phyloP scores from a whole-genome alignment of 1,140 invertebrate species.

The Armadillidium nasatum region DNA sequence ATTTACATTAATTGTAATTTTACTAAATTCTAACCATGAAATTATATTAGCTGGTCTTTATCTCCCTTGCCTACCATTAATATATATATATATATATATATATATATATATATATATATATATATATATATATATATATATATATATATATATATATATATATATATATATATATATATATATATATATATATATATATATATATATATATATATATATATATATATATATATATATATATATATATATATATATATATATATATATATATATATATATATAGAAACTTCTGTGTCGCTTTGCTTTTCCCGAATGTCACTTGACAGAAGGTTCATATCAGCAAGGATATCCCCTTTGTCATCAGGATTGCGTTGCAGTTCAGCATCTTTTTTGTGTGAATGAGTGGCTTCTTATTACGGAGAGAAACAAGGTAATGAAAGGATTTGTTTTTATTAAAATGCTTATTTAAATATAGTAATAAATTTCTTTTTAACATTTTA shows the following conservation, averaged over 20 bases:
- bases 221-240: too few relatives aligned
- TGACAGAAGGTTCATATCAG: conserved; percentile 54
- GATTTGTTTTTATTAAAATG: too few relatives aligned
- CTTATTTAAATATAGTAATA: not conserved
- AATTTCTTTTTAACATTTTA: not conserved
- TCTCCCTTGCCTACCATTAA: too few relatives aligned
- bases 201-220: too few relatives aligned
- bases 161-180: not conserved
- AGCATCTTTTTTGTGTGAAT: conserved; percentile 82
- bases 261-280: not conserved
- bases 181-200: not conserved
- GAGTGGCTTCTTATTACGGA: conserved; percentile 87
- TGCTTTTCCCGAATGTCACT: conserved; percentile 80
- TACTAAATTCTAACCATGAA: too few relatives aligned
- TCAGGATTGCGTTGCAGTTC: conserved; percentile 86
- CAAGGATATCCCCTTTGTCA: conserved; percentile 71
- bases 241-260: too few relatives aligned
- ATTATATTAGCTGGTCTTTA: too few relatives aligned
- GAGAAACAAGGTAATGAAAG: conserved; percentile 61
- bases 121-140: not conserved
- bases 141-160: not conserved
- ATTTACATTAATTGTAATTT: too few relatives aligned
- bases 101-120: too few relatives aligned
- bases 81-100: too few relatives aligned
- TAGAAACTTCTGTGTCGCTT: conserved; percentile 81